Evolutionary conservation across 2,113 vertebrate genomes (phyloP).

Genomic region (Xiphophorus maculatus): DNA sequence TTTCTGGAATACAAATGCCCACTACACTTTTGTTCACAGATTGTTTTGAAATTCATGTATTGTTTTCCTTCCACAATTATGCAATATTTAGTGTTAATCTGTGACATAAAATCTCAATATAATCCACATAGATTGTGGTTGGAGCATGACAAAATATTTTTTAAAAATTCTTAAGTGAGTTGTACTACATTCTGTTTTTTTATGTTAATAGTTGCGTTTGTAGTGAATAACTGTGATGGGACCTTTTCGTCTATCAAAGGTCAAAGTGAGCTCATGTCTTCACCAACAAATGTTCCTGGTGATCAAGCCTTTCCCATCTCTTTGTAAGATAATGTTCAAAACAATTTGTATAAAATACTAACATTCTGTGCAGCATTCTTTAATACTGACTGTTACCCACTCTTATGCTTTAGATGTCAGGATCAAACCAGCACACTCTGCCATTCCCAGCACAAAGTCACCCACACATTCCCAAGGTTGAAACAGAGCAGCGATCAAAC

Average conservation of each 20-base stretch:
- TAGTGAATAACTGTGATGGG: neutral
- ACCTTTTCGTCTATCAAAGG: slow-evolving; percentile 41
- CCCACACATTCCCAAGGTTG: slow-evolving; percentile 51
- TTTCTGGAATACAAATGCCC: too few species aligned
- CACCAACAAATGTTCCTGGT: slow-evolving; percentile 11
- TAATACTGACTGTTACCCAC: neutral
- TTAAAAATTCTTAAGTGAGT: too few species aligned
- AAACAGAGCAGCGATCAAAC: slow-evolving; percentile 40
- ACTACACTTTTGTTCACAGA: too few species aligned
- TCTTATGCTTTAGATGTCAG: slow-evolving; percentile 39
- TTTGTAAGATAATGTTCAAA: slow-evolving; percentile 48
- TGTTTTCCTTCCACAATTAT: too few species aligned
- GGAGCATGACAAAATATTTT: too few species aligned
- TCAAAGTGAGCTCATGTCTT: slow-evolving; percentile 34
- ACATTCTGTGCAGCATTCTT: neutral
- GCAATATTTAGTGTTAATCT: too few species aligned
- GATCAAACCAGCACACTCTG: slow-evolving; percentile 59
- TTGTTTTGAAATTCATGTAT: too few species aligned
- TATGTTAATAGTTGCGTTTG: neutral
- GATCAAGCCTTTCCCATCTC: slow-evolving; percentile 32
- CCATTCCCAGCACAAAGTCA: slow-evolving; percentile 57
- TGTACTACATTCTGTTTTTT: too few species aligned
- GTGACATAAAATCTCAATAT: too few species aligned
- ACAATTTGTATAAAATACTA: neutral
- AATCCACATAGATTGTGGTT: too few species aligned